Evolutionary conservation across 2,888 invertebrate species (phyloP), one percentile per base, ranked within the genome.

Genomic region (Andricus curvator): DNA sequence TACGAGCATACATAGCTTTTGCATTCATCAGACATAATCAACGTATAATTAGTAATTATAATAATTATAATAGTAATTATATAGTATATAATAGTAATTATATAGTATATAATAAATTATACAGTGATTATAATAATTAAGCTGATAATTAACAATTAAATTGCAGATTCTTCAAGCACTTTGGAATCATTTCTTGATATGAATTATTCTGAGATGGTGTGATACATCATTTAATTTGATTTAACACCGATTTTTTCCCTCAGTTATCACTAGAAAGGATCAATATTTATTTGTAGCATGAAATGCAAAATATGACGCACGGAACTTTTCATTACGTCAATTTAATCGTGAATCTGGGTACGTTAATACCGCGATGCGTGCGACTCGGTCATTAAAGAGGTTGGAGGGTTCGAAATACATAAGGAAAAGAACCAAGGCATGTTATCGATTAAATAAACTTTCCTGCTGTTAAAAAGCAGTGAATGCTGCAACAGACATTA

Each of bases 381-480:
- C 86, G 89, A 87, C 86, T 86, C 86, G 86, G 88, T 91, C 89
- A 90, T 91, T 91, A 89, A 88, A 85, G 85, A 86, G 85, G 82
- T 74, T 80, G 81, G 84, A 86, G 86, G 86, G 86, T 85, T 80
- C 83, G 81, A 84, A 85, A 83, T 83, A 86, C 81, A 85, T 78
- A 78, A 81, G 81, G 81, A 85, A 85, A 81, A 80, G 84, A 83
- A 67, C 78, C 86, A 86, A 86, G 88, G 84, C 85, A 86, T 86
- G 37, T 44, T 91, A 91, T 91, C 90, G 91, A 91, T 91, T 89
- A 89, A 91, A 91, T 91, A 91, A 89, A 88, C 86, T 87, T 82
- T 80, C 83, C 48, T 78, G 41, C 64, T 74, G n/a, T 74, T n/a
- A 29, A 51, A 56, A 29, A 51, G 74, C 17, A 15, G 9, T n/a